These are phyloP conservation scores for Nudaria mundana DNA, from an alignment of 2,888 invertebrate species.

Conservation along the genomic window DNA sequence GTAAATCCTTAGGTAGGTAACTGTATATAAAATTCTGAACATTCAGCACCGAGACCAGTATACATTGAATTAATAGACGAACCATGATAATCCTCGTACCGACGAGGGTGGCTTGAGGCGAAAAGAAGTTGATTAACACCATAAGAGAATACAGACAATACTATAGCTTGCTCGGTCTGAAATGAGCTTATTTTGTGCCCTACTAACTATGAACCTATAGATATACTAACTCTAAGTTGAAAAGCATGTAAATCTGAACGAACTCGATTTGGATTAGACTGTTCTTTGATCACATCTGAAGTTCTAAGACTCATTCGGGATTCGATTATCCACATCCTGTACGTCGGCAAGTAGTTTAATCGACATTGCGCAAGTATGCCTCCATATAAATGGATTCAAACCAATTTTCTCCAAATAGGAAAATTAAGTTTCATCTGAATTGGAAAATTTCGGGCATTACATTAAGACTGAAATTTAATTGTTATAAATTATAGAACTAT, in stretches of 20 bases:
- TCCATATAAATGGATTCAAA: background rate
- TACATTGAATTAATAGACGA: too few relatives aligned
- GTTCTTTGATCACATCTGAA: constrained; percentile 21
- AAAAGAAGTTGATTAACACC: too few relatives aligned
- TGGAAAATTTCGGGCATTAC: background rate
- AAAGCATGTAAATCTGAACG: constrained; percentile 24
- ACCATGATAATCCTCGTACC: too few relatives aligned
- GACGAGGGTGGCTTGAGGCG: too few relatives aligned
- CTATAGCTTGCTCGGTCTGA: constrained; percentile 42
- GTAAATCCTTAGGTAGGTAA: too few relatives aligned
- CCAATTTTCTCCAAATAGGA: background rate
- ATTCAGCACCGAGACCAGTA: too few relatives aligned
- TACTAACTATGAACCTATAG: background rate
- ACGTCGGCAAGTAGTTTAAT: constrained; percentile 2
- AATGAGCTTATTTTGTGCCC: constrained; percentile 43
- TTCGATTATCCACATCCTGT: constrained; percentile 14
- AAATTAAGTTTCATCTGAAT: background rate
- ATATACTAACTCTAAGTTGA: constrained; percentile 14
- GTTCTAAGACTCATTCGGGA: constrained; percentile 20
- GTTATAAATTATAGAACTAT: too few relatives aligned
- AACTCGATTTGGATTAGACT: constrained; percentile 23
- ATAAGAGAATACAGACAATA: too few relatives aligned
- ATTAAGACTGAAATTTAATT: too few relatives aligned
- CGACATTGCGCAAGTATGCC: constrained; percentile 3
- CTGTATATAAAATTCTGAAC: too few relatives aligned